phyloP scores from a whole-genome alignment of 1,140 invertebrate genomes.

The Carcinoscorpius rotundicauda region DNA sequence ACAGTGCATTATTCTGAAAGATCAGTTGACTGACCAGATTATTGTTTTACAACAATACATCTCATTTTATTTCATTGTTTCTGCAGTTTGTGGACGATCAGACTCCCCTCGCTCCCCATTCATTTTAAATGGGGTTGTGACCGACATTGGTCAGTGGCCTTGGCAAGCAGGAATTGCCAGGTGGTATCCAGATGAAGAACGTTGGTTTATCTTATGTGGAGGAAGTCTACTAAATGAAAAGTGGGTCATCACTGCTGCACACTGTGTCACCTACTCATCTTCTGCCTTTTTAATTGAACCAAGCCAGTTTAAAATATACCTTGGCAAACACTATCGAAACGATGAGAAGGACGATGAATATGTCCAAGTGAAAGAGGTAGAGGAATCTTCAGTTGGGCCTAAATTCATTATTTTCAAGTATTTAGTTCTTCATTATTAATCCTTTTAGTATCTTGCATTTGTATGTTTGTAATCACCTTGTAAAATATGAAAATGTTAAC shows the following conservation, averaged over 20 bases:
- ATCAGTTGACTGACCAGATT: too few relatives aligned
- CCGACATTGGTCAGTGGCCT: conserved; percentile 18
- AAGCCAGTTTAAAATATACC: conserved; percentile 8
- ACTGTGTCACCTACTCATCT: conserved; percentile 15
- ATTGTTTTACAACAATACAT: too few relatives aligned
- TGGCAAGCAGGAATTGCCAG: conserved; percentile 16
- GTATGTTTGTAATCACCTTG: too few relatives aligned
- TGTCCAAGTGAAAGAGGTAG: conserved; percentile 16
- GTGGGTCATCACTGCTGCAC: conserved; percentile 23
- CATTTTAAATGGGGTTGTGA: conserved; percentile 14
- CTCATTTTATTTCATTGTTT: background rate
- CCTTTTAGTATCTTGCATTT: too few relatives aligned
- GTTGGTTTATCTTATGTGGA: conserved; percentile 14
- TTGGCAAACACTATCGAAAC: conserved; percentile 17
- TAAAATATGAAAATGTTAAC: too few relatives aligned
- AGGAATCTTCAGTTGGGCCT: background rate
- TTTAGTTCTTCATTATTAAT: too few relatives aligned
- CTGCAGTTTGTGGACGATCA: conserved; percentile 19
- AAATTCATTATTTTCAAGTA: too few relatives aligned
- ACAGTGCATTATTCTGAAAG: too few relatives aligned
- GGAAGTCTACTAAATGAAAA: conserved; percentile 14
- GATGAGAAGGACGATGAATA: conserved; percentile 11
- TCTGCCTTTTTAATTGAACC: conserved; percentile 4
- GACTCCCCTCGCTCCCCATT: conserved; percentile 13
- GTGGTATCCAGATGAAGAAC: background rate